Base-by-base conservation (phyloP, 1,140 invertebrate genomes). In the Cherax destructor region DNA sequence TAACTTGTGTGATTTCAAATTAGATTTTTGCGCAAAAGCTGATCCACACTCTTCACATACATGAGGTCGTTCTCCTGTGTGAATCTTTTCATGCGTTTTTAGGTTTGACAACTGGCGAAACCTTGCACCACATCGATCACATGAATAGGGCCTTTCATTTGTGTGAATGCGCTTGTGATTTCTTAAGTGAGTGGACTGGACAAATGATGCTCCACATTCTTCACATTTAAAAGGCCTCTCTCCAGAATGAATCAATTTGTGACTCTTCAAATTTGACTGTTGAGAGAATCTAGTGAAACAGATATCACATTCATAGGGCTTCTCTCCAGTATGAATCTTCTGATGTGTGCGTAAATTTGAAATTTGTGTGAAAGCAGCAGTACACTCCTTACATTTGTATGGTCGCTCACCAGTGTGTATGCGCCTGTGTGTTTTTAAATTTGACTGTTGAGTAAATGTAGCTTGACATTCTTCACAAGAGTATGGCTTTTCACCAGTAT, bases 1-100 rank as follows among this genome's bases (percentile, higher is more conserved):
- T 30, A 94, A 77, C 59, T 80, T 92, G 86, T 93, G 93, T 30
- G 93, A 92, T 24, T 95, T 93, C n/a, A 95, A 91, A 91, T 95
- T 94, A 50, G 95, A 95, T 93, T 96, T 95, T 87, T 96, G 95
- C 1, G 96, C 95, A 94, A 97, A 97, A 10, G 95, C 95, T 92
- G 97, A 96, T 18, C 95, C 95, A 93, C 97, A 97, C 30, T 96
- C 94, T 72, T 95, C 95, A 93, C 96, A 96, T 50, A 94, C 93
- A 89, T 95, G 96, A 72, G 96, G 96, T 91, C 96, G 96, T 7
- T 96, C 95, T 89, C 96, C 96, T 1, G 95, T 95, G 92, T 96
- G 96, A n/a, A 94, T 94, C 79, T 93, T 92, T 76, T 92, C 92
- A 92, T 94, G 94, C 21, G 93, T 93, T 84, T 93, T 93, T 47